These are phyloP conservation scores for Hemibagrus wyckioides DNA, from an alignment of 2,113 vertebrate genomes.

Conservation along the genomic window DNA sequence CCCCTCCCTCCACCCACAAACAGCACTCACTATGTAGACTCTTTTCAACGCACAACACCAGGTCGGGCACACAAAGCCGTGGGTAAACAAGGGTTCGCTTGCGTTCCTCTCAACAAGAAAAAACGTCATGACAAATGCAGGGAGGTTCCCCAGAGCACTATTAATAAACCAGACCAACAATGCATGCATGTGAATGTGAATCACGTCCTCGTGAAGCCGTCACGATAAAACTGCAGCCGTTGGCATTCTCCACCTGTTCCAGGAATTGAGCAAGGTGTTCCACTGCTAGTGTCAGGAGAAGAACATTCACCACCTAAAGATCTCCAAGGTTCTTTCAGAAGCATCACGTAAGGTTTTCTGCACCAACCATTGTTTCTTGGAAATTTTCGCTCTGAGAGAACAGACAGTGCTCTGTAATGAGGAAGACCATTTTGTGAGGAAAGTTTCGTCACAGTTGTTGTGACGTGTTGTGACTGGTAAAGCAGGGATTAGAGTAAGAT, in stretches of 20 bases:
- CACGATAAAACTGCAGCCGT: not conserved
- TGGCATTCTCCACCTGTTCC: not conserved
- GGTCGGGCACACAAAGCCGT: conserved; percentile 65
- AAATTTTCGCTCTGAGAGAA: conserved; percentile 13
- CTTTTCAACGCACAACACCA: conserved; percentile 72
- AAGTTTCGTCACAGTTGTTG: not conserved
- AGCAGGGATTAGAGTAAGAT: not conserved
- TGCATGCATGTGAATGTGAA: conserved; percentile 62
- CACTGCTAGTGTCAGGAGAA: not conserved
- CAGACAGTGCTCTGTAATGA: not conserved
- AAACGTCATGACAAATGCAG: conserved; percentile 64
- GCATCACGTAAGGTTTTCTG: conserved; percentile 23
- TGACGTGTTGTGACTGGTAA: not conserved
- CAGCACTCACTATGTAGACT: conserved; percentile 61
- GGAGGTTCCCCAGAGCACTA: conserved; percentile 68
- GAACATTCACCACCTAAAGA: not conserved
- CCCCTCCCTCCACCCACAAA: conserved; percentile 38
- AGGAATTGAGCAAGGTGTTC: not conserved
- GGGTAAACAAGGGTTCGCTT: conserved; percentile 69
- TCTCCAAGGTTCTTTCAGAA: conserved; percentile 25
- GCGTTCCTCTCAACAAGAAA: conserved; percentile 55
- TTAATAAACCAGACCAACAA: conserved; percentile 67
- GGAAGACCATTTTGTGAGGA: not conserved
- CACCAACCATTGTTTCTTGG: not conserved
- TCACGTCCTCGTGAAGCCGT: not conserved